Evolutionary conservation across 2,888 invertebrate genomes (phyloP), one percentile per base, ranked within the genome.

Genomic region (Caenorhabditis macrosperma): DNA sequence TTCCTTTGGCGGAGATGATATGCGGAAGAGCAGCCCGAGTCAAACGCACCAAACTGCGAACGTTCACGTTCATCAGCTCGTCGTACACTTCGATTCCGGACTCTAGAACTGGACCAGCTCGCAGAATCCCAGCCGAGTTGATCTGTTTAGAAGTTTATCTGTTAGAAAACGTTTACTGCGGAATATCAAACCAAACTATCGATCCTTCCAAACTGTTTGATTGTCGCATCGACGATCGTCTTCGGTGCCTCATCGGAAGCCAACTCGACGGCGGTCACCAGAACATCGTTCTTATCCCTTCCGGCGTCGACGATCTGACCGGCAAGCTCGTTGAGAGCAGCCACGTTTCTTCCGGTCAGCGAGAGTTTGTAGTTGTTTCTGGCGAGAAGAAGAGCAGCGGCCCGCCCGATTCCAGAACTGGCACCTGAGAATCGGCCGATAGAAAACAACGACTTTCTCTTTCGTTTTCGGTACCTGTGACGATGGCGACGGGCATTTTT

Each of bases 21-120:
- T 89, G 86, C 3, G 90, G 90, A n/a, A 90, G 84, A 15, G 88
- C 88, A 7, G 82, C 82, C 20, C 86, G 82, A 5, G 89, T 90
- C 57, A 90, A 52, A 20, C 83, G 82, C n/a, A 90, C 83, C 24
- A 90, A 66, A 63, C 90, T 88, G 90, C 92, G 30, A 87, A 91
- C 78, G 91, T 98, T 98, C 0, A 94, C 93, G 89, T 95, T 95
- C 94, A 98, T 95, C 15, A 96, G 92, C 26, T 94, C 93, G 91
- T 98, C 97, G 89, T 94, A 97, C 89, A 96, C 95, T 0, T 85
- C 80, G 17, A 88, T 77, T 15, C 81, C 82, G 15, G 82, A 77
- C 24, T 85, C 85, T 12, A 84, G 69, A 3, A 88, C 88, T 12
- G 86, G 64, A 12, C 89, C 89, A 22, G 82, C 84, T 12, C 82